A percentile compares a stretch with the other conserved stretches of the same genome.
These are phyloP conservation scores for Acleris laterana DNA, from an alignment of 2,888 invertebrate genomes.

Conservation along the genomic window DNA sequence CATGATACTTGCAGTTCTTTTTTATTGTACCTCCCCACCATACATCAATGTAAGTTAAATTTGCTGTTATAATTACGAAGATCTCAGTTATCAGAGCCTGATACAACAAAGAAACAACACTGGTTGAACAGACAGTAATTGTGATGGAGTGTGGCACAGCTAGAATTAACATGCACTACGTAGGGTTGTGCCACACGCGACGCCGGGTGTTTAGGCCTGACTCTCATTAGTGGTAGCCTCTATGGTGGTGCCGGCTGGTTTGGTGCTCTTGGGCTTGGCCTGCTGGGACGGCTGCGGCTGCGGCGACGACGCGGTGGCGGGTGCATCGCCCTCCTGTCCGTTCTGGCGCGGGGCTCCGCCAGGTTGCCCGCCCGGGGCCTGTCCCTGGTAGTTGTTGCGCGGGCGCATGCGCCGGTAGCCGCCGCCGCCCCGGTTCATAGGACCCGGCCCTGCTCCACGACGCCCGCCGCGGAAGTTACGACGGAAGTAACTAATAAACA, in stretches of 20 bases:
- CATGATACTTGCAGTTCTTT: constrained; percentile 76
- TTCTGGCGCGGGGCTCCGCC: constrained; percentile 56
- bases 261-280: constrained; percentile 65
- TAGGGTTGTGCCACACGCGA: constrained; percentile 60
- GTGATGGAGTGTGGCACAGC: constrained; percentile 64
- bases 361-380: constrained; percentile 47
- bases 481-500: constrained; percentile 86
- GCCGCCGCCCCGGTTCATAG: constrained; percentile 70
- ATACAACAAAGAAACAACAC: constrained; percentile 57
- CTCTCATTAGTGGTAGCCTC: constrained; percentile 81
- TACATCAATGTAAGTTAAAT: constrained; percentile 50
- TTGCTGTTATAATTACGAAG: constrained; percentile 51
- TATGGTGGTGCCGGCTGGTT: constrained; percentile 70
- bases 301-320: constrained; percentile 51
- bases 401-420: constrained; percentile 73
- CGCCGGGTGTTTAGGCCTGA: constrained; percentile 70
- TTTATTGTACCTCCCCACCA: constrained; percentile 56
- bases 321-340: constrained; percentile 65
- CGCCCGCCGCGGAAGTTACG: constrained; percentile 90
- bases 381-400: constrained; percentile 64
- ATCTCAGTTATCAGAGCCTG: constrained; percentile 55
- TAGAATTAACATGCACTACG: constrained; percentile 72
- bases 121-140: constrained; percentile 53
- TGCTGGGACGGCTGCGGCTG: constrained; percentile 56
- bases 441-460: constrained; percentile 75